phyloP scores from a whole-genome alignment of 2,888 invertebrate species.

The Dasysyrphus tricinctus region DNA sequence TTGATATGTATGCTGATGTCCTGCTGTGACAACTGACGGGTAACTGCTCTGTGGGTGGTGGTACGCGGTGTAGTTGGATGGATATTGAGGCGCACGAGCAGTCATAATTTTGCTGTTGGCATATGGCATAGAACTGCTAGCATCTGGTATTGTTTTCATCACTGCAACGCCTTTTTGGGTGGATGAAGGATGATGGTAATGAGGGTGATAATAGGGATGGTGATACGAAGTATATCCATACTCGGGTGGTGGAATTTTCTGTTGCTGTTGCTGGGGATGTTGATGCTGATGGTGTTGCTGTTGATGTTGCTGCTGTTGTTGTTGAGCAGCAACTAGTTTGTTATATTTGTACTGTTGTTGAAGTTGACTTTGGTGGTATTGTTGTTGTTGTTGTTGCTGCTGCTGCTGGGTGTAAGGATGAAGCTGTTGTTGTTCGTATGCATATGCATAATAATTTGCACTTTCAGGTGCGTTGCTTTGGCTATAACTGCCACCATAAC shows the following conservation, averaged over 20 bases:
- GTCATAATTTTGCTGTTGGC: conserved; percentile 57
- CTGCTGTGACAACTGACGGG: conserved; percentile 57
- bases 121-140: conserved; percentile 64
- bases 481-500: conserved; percentile 50
- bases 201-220: conserved; percentile 68
- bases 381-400: conserved; percentile 36
- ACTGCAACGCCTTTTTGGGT: conserved; percentile 64
- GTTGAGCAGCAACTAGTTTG: conserved; percentile 32
- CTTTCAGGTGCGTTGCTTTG: conserved; percentile 40
- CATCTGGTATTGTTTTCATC: conserved; percentile 65
- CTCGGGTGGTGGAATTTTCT: conserved; percentile 66
- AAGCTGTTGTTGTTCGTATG: conserved; percentile 59
- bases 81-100: conserved; percentile 53
- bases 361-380: conserved; percentile 37
- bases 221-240: conserved; percentile 69
- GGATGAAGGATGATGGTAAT: conserved; percentile 56
- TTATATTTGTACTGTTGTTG: conserved; percentile 46
- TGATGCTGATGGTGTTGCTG: conserved; percentile 56
- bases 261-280: conserved; percentile 44
- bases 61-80: conserved; percentile 41
- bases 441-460: conserved; percentile 64
- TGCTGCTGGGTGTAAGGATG: conserved; percentile 31
- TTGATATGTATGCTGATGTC: conserved; percentile 71
- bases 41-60: conserved; percentile 61
- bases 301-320: conserved; percentile 53